Evolutionary conservation across 2,888 invertebrate genomes (phyloP).

Genomic region (Xestia rhomboidea): DNA sequence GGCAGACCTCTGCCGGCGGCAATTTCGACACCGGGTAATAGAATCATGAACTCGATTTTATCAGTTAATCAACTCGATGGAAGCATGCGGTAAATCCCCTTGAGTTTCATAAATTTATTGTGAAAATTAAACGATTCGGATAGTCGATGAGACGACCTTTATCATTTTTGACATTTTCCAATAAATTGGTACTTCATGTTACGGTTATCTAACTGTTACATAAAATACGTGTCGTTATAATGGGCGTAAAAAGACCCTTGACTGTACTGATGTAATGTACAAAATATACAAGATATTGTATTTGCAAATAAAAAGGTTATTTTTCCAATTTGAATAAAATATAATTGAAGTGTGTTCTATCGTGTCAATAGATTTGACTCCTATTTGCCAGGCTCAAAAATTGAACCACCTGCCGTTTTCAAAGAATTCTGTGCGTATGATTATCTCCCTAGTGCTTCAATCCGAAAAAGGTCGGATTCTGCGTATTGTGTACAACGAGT

Average conservation of each 20-base stretch:
- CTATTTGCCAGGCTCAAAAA: not conserved
- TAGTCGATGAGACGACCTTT: not conserved
- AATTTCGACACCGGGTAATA: conserved; percentile 54
- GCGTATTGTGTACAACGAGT: not conserved
- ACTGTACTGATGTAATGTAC: too few species aligned
- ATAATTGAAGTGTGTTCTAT: conserved; percentile 6
- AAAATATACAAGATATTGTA: not conserved
- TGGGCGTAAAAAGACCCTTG: too few species aligned
- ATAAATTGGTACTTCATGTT: not conserved
- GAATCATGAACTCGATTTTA: conserved; percentile 64
- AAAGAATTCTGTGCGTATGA: conserved; percentile 14
- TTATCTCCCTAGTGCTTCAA: conserved; percentile 18
- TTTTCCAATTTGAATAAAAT: not conserved
- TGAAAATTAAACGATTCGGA: not conserved
- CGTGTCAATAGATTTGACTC: not conserved
- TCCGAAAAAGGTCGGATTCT: conserved; percentile 1
- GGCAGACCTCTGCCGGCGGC: conserved; percentile 52
- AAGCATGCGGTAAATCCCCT: conserved; percentile 34
- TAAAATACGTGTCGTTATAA: not conserved
- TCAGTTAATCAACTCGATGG: conserved; percentile 45
- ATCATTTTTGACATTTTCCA: not conserved
- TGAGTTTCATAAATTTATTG: not conserved
- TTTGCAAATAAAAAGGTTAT: not conserved
- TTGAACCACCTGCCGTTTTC: conserved; percentile 8
- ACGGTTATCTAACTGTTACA: not conserved